These are phyloP conservation scores for Scopus umbretta DNA, from an alignment of 2,113 vertebrate species.

Conservation along the genomic window DNA sequence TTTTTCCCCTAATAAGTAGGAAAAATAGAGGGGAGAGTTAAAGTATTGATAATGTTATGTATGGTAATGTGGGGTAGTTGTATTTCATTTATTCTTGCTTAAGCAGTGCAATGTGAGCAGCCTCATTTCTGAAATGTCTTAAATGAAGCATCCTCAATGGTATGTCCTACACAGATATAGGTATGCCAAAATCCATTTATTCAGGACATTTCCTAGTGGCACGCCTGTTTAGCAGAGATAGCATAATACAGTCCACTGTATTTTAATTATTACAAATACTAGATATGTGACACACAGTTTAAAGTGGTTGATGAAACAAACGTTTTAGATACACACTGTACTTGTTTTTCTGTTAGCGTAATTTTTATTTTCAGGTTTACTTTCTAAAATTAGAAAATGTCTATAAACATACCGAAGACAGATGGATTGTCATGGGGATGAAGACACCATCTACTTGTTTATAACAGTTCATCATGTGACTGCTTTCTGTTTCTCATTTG, in stretches of 20 bases:
- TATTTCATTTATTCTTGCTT: background rate
- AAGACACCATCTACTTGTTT: background rate
- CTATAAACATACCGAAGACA: background rate
- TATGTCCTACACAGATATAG: background rate
- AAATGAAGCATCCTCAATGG: background rate
- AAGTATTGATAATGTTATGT: background rate
- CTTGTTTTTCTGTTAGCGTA: background rate
- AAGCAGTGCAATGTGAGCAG: background rate
- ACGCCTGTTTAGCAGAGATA: background rate
- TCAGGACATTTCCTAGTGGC: background rate
- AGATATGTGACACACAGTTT: background rate
- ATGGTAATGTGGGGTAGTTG: background rate
- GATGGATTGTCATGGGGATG: background rate
- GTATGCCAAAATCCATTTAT: background rate
- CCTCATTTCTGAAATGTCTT: background rate
- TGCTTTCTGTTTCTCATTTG: background rate
- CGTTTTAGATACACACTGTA: background rate
- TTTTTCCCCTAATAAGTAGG: background rate
- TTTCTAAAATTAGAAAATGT: background rate
- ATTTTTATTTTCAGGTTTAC: background rate
- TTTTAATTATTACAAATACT: background rate
- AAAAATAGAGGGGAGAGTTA: background rate
- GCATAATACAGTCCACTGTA: background rate
- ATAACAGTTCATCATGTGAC: background rate
- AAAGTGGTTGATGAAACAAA: background rate